Evolutionary conservation across 2,888 invertebrate genomes (phyloP), one percentile per base, ranked within the genome.

Genomic region (Mesoligia furuncula): DNA sequence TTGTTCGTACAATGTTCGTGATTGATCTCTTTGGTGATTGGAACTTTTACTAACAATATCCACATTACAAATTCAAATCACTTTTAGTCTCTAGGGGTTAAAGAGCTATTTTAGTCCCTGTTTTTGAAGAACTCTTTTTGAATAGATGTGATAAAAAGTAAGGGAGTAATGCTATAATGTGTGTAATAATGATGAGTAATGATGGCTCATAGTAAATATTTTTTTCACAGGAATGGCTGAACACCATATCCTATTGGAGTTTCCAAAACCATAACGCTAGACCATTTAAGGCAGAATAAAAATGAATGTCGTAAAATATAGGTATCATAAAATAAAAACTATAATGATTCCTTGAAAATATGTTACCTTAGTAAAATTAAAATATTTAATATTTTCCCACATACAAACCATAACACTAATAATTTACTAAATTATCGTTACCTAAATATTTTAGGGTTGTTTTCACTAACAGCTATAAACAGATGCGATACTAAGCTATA

Each of bases 401-500:
- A 79, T 80, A 79, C 36, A 67, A 77, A 65, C 27, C 64, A 42
- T 70, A 81, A 80, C 80, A 79, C 72, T 89, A 85, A 87, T 86
- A 85, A 92, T 91, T 91, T 91, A 77, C 75, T 77, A 89, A 88
- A 85, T 80, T 83, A 88, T 88, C 89, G 83, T 84, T 89, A 90
- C 84, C 88, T 83, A 90, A 85, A 91, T 73, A 81, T 85, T 81
- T 85, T 62, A 85, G 64, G 62, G 24, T 70, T 42, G 20, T 0
- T 36, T 70, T 57, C 45, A 88, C 45, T 61, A 42, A 59, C 11
- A 76, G 84, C 74, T 39, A n/a, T n/a, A 81, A 61, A 15, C 65
- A 17, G 72, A 77, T 73, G 51, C 68, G 62, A 64, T 64, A 45
- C 31, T 64, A n/a, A 15, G 11, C 27, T 27, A 66, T 66, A 27